Evolutionary conservation across 2,113 vertebrate species (phyloP).

Genomic region (Ia io): DNA sequence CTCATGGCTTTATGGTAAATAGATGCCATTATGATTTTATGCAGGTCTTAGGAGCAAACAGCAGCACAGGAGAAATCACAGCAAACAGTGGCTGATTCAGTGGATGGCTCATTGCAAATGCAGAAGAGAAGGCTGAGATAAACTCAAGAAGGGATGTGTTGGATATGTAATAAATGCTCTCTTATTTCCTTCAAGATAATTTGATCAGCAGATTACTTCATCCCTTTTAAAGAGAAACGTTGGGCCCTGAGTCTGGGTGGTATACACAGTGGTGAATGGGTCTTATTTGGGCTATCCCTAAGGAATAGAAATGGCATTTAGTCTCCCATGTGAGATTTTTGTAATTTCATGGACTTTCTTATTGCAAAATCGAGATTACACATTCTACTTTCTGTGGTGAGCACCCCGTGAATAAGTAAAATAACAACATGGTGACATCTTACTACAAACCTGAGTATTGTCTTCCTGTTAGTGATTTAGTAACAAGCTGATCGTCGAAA

Average conservation of each 20-base stretch:
- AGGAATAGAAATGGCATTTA: background rate
- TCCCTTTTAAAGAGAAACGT: background rate
- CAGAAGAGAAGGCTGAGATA: background rate
- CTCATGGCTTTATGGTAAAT: background rate
- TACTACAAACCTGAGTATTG: background rate
- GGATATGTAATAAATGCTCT: background rate
- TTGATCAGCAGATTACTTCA: background rate
- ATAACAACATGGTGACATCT: background rate
- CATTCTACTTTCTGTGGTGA: background rate
- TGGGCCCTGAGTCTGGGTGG: background rate
- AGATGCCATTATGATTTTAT: background rate
- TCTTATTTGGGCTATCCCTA: background rate
- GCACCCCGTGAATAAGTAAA: background rate
- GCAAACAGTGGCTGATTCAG: background rate
- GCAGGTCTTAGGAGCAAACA: background rate
- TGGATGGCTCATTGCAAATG: background rate
- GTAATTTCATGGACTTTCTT: background rate
- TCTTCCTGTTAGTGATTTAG: background rate
- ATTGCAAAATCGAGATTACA: background rate
- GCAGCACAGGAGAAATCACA: background rate
- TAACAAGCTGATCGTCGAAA: background rate
- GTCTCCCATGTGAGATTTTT: background rate
- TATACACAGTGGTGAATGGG: background rate
- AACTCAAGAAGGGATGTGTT: background rate
- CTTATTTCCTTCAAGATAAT: background rate